Conservation (phyloP, 2,797 vertebrate genomes). For the Notolepis coatsorum region DNA sequence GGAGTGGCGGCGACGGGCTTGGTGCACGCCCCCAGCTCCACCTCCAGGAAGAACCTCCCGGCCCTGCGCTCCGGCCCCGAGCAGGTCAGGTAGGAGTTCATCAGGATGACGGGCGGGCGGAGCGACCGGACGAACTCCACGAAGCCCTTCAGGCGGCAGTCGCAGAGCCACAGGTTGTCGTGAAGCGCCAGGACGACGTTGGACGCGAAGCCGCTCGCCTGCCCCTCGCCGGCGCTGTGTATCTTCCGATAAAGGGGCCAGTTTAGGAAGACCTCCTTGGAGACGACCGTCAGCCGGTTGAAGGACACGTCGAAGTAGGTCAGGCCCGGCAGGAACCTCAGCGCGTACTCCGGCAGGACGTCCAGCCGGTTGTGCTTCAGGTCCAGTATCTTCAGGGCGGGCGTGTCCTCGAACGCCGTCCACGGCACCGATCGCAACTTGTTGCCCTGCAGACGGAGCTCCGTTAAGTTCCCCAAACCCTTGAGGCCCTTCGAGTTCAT, state of each 20-base stretch:
- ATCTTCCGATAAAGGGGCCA: slow-evolving; percentile 88
- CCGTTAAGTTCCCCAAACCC: slow-evolving; percentile 83
- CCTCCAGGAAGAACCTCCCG: slow-evolving; percentile 89
- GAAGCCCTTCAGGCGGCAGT: slow-evolving; percentile 90
- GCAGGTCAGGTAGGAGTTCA: slow-evolving; percentile 94
- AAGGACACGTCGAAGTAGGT: slow-evolving; percentile 95
- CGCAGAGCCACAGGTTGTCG: slow-evolving; percentile 92
- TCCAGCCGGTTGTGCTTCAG: slow-evolving; percentile 92
- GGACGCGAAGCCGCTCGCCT: slow-evolving; percentile 44
- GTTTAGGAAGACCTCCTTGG: slow-evolving; percentile 90
- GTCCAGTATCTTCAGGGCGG: slow-evolving; percentile 87
- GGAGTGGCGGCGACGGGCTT: slow-evolving; percentile 82
- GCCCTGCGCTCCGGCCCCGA: slow-evolving; percentile 83
- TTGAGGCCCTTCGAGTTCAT: slow-evolving; percentile 89
- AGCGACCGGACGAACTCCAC: slow-evolving; percentile 87
- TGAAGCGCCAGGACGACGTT: slow-evolving; percentile 88
- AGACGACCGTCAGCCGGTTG: slow-evolving; percentile 92
- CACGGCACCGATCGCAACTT: slow-evolving; percentile 90
- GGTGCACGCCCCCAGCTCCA: slow-evolving; percentile 84
- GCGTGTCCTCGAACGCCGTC: slow-evolving; percentile 91
- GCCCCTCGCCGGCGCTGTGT: slow-evolving; percentile 57
- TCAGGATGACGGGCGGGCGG: slow-evolving; percentile 88
- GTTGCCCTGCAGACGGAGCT: slow-evolving; percentile 93
- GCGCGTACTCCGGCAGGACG: slow-evolving; percentile 88
- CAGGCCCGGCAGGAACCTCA: slow-evolving; percentile 87